Conservation (phyloP, 2,888 invertebrate species). For the Phortica magna region DNA sequence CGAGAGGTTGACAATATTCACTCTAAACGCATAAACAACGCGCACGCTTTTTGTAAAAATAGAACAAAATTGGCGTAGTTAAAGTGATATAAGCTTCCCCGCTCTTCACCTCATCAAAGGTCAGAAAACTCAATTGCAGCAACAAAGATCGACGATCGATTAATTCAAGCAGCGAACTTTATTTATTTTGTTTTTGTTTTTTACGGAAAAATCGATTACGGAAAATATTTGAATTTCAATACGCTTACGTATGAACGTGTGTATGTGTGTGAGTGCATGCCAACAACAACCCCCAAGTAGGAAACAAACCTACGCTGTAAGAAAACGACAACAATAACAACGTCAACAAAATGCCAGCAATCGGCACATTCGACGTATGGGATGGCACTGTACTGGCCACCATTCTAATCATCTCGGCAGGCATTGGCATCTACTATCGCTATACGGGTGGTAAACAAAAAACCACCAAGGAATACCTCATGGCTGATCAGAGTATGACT, state of each 20-base stretch:
- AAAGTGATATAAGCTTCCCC: constrained; percentile 46
- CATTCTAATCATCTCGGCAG: constrained; percentile 85
- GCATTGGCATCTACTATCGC: constrained; percentile 90
- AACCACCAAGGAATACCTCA: constrained; percentile 91
- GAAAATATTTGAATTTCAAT: background rate
- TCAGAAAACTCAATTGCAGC: constrained; percentile 22
- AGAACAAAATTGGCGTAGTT: constrained; percentile 34
- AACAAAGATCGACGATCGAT: constrained; percentile 43
- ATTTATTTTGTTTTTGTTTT: background rate
- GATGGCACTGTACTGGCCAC: constrained; percentile 87
- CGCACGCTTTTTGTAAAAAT: background rate
- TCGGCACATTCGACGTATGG: constrained; percentile 80
- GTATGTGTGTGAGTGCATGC: constrained; percentile 1
- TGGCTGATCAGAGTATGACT: constrained; percentile 90
- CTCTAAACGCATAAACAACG: background rate
- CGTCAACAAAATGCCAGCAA: constrained; percentile 14
- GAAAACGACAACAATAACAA: background rate
- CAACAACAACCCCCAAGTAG: background rate
- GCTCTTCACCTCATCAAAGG: background rate
- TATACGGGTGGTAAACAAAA: constrained; percentile 92
- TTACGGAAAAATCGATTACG: constrained; percentile 17
- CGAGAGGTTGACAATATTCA: no score
- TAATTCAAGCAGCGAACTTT: background rate
- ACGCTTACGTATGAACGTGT: background rate
- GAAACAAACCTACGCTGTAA: background rate